Conservation (phyloP, 2,888 invertebrate species). For the Chydorus sphaericus region DNA sequence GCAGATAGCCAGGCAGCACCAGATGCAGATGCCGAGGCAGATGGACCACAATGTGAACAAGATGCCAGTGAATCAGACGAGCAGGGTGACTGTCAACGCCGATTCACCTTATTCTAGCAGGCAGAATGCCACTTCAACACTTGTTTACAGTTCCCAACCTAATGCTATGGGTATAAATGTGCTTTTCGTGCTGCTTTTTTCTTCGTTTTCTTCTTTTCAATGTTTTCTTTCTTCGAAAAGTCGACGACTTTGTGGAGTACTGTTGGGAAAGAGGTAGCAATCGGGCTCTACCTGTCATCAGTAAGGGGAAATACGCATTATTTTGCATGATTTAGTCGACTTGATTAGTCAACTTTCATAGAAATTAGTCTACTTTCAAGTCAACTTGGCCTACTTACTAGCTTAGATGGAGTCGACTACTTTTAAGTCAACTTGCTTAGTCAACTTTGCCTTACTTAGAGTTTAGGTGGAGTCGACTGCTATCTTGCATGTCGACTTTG, state of each 20-base stretch:
- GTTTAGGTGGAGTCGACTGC: background rate
- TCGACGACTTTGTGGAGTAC: constrained; percentile 9
- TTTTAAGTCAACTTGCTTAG: background rate
- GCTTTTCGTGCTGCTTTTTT: background rate
- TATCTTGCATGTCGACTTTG: background rate
- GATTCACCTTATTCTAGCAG: constrained; percentile 15
- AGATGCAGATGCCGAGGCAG: constrained; percentile 20
- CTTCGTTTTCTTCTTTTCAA: background rate
- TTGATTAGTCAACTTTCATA: too few species aligned
- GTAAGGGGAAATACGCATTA: too few species aligned
- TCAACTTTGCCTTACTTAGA: background rate
- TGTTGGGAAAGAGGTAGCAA: constrained; percentile 6
- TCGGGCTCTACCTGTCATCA: background rate
- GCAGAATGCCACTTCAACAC: constrained; percentile 10
- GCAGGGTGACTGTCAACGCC: background rate
- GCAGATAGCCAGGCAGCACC: constrained; percentile 16
- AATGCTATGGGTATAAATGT: constrained; percentile 7
- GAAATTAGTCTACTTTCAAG: too few species aligned
- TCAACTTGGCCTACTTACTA: too few species aligned
- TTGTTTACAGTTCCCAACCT: constrained; percentile 15
- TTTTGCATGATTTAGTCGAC: background rate
- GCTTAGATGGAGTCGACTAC: too few species aligned
- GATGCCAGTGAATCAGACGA: too few species aligned
- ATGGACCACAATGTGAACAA: background rate
- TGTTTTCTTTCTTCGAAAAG: too few species aligned